Base-by-base conservation (phyloP, 1,140 invertebrate species). In the Coptotermes formosanus region DNA sequence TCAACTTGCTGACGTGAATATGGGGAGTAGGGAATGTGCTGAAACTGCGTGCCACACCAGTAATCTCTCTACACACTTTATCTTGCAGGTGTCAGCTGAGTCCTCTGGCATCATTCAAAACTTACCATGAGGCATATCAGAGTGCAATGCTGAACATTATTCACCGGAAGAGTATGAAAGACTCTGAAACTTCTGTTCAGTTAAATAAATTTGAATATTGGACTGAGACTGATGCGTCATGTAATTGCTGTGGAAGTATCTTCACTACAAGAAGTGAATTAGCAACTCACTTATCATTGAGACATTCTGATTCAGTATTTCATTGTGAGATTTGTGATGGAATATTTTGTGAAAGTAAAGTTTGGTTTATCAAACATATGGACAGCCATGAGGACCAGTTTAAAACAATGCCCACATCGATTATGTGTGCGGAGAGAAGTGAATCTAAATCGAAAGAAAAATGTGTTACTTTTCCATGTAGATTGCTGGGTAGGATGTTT, bases 321-420 rank as follows among this genome's bases (percentile, higher is more conserved):
- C 85, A 85, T 23, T 85, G 85, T 85, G 55, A 81, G 7, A n/a
- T 44, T 32, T 85, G 85, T 81, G 85, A 85, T 45, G 43, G 32
- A 81, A 82, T 85, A 81, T 82, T 69, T 48, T 75, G 32, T 85
- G 48, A 81, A 32, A 85, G 12, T 30, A 85, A 85, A 48, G 30
- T 16, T 32, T 30, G 19, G 43, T 85, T 85, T 82, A 82, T 55
- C 14, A 64, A 30, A 84, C 86, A 86, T 43, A 48, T 86, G 81
- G 82, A 45, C 16, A 59, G 38, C 11, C 48, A 86, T 38, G 19
- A 16, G 12, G 44, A 75, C 25, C 25, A n/a, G 8, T 30, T 75
- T 30, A 30, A 30, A 30, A n/a, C 25, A n/a, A 8, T 11, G 14
- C 1, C 2, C n/a, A n/a, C n/a, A 16, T 12, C 64, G 4, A 7